A percentile compares a stretch with the other conserved stretches of the same genome.
phyloP scores from a whole-genome alignment of 2,797 vertebrate genomes.

The Gadopsis marmoratus region DNA sequence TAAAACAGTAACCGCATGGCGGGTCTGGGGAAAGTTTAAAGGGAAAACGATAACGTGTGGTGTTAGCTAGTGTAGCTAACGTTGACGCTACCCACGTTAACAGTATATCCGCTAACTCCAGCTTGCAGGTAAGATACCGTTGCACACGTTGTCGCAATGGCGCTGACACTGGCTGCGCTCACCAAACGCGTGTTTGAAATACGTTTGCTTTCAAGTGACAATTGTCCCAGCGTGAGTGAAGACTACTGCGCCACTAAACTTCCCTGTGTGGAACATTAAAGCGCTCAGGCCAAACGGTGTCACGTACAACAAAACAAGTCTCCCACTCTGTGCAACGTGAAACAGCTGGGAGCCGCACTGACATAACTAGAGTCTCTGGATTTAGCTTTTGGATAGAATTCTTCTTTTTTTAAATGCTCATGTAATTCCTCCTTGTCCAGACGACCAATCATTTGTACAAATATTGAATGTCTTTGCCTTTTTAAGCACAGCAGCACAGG shows the following conservation, averaged over 20 bases:
- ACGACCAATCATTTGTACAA: neutral
- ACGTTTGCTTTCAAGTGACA: neutral
- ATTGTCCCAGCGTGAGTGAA: neutral
- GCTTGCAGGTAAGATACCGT: conserved; percentile 46
- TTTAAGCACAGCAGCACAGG: neutral
- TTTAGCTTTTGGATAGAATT: neutral
- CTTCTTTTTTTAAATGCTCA: neutral
- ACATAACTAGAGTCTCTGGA: too few species aligned
- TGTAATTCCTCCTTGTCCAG: neutral
- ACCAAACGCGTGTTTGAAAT: neutral
- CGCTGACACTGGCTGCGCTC: neutral
- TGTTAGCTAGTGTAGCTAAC: conserved; percentile 57
- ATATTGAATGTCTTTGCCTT: neutral
- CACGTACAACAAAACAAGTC: neutral
- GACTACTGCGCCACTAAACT: neutral
- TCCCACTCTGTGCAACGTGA: neutral
- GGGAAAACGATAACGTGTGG: neutral
- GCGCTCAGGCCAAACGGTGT: neutral
- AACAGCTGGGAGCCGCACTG: neutral
- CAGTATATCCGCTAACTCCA: conserved; percentile 7
- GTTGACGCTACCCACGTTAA: conserved; percentile 24
- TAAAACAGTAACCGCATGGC: neutral
- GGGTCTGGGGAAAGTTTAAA: conserved; percentile 5
- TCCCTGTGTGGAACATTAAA: neutral
- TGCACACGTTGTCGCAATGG: neutral